Base-by-base conservation (phyloP, 2,797 vertebrate species). In the Channa striata region DNA sequence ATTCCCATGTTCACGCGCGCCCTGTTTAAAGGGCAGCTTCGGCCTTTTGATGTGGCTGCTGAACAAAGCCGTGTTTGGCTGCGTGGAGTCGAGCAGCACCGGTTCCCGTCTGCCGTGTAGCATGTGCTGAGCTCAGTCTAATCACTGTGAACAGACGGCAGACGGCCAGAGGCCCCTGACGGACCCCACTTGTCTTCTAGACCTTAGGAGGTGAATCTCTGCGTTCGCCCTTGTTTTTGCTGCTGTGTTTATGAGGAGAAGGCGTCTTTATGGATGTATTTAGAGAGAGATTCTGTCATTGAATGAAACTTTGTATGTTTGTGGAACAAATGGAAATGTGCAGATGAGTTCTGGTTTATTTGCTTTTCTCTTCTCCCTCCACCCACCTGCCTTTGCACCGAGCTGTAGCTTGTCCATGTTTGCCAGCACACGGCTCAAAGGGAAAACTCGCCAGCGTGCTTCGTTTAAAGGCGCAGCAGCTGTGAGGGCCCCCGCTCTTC, bases 191-290 rank as follows among this genome's bases (percentile, higher is more conserved):
- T 14, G 21, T 80, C 57, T 59, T 43, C 46, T 47, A 6, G 65
- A 46, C 36, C 30, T 49, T 58, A 61, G 62, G 44, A 77, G 52
- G 61, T 20, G 25, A 57, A 48, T 23, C 54, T 47, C 39, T 65
- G 50, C 73, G 40, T 40, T 44, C 37, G 1, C 14, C 52, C 67
- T 11, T 44, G 1, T 8, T 43, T n/a, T 5, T 34, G 87, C 91
- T 92, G 89, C 90, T 91, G 67, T 92, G 80, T 87, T 82, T 81
- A 79, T 73, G 60, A 59, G 30, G 51, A 70, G 44, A 42, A 4
- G 50, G 37, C 0, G n/a, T 79, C 36, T 6, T 69, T 12, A 30
- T 54, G 64, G 69, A 80, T 77, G 67, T 75, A 64, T 64, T 56
- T 44, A 30, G 76, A 80, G 77, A 53, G 71, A 64, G 19, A 10